Conservation (phyloP, 2,797 vertebrate species). For the Oreortyx pictus region DNA sequence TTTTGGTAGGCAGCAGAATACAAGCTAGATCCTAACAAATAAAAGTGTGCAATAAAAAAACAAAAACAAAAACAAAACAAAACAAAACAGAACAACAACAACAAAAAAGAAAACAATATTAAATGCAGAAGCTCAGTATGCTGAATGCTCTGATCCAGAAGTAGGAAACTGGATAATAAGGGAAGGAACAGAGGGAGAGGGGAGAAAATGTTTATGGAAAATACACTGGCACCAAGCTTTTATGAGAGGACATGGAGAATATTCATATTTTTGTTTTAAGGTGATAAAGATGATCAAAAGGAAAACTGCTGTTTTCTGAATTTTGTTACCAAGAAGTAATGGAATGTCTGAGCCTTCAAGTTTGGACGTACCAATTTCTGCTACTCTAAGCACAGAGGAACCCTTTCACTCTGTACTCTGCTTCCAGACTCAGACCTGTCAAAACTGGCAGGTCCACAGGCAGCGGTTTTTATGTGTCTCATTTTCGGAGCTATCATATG, state of each 20-base stretch:
- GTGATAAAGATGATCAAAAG: neutral
- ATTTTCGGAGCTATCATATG: conserved; percentile 4
- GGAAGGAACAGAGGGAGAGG: neutral
- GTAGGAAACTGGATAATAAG: neutral
- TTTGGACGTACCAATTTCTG: neutral
- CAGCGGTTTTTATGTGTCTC: conserved; percentile 36
- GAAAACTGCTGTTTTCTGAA: neutral
- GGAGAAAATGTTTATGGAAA: neutral
- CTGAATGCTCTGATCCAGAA: neutral
- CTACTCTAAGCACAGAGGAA: neutral
- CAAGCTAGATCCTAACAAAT: neutral
- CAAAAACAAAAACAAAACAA: neutral
- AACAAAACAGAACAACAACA: too few relatives aligned
- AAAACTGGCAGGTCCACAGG: conserved; percentile 51
- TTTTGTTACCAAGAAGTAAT: conserved; percentile 30
- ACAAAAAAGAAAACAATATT: neutral
- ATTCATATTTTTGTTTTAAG: neutral
- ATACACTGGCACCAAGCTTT: neutral
- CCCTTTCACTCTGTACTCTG: neutral
- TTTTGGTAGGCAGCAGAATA: neutral
- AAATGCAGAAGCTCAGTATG: neutral
- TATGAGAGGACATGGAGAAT: neutral
- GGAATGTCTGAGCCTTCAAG: conserved; percentile 36
- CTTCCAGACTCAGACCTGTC: conserved; percentile 57
- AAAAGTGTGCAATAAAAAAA: neutral